Base-by-base conservation (phyloP, 2,113 vertebrate genomes). In the Dicerorhinus sumatrensis region DNA sequence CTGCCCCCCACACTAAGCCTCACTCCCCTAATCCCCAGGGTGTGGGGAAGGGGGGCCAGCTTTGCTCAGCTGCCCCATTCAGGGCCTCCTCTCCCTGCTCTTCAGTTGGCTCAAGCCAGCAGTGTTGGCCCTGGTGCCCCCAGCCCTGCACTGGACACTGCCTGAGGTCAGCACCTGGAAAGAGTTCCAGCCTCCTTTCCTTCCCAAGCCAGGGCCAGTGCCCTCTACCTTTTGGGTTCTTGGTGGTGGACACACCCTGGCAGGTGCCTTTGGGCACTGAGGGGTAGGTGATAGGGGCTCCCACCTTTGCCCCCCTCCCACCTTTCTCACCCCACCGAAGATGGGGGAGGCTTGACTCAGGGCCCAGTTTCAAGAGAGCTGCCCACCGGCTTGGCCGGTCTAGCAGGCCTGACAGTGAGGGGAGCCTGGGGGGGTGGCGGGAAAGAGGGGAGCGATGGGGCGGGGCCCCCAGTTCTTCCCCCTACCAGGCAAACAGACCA, bases 381-480 rank as follows among this genome's bases (percentile, higher is more conserved):
- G 97, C 97, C 98, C 98, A 98, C 98, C 89, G 88, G 98, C 97
- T 90, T 97, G 97, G 98, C 98, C 97, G 97, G 98, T 98, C 97
- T 84, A 98, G 97, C 98, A 97, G 97, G 97, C 97, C 98, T 91
- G 97, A 97, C 98, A 96, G 97, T 98, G 97, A 98, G 98, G 98
- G 98, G 98, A 97, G 97, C 97, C 97, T 96, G 80, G 96, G 94
- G 96, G 96, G 97, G 89, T 94, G 98, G 90, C 60, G 1, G 96
- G 79, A 92, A 92, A 95, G 82, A 39, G 97, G 97, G 97, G 97
- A 79, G 77, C 5, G 54, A 65, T 84, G 95, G 97, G 98, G 97
- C 17, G 97, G 96, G 95, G 96, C 97, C 94, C 97, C 86, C 60
- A 56, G 83, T 96, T 95, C 97, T 97, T 98, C 95, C 97, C 98